Evolutionary conservation across 2,797 vertebrate genomes (phyloP), one percentile per base, ranked within the genome.

Genomic region (Xenopus petersii): DNA sequence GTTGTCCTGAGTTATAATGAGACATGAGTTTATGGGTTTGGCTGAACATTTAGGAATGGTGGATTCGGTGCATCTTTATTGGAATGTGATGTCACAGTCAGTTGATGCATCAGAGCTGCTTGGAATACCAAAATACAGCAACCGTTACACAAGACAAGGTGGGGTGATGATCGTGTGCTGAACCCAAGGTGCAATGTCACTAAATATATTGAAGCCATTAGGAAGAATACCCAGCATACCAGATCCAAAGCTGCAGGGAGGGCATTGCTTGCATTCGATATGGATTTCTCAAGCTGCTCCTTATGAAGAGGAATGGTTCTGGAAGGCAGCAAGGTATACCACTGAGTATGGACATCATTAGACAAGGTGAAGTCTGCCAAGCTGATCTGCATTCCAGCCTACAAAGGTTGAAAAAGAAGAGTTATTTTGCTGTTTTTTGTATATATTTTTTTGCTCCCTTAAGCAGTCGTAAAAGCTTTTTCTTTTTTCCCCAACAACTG

Each of bases 351-450:
- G 51, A 84, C 83, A 64, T 89, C 89, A 26, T 58, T 82, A 68
- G 81, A 85, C 82, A 89, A 86, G 0, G 83, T 81, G 36, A 92
- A 10, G 70, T 93, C 89, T 54, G 88, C 88, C 82, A 94, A 79
- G 67, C 88, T 91, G 77, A 93, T 88, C 68, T 92, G 92, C 66
- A 84, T 91, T 63, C 91, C 91, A 49, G 89, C 89, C 93, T 94
- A 76, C 1, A 71, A 5, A 70, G 4, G n/a, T n/a, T 67, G 77
- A 77, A 73, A 46, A 67, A 54, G 1, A 67, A 66, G 36, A 72
- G 2, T 60, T 11, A 63, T 51, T 76, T 66, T 67, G 10, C 15
- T 74, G 70, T 3, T 26, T 47, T 48, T 71, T 10, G 46, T 58
- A 15, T 58, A 26, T 60, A 21, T 17, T 49, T 51, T 36, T 42